Conservation (phyloP, 2,888 invertebrate species). For the Eupithecia exiguata region DNA sequence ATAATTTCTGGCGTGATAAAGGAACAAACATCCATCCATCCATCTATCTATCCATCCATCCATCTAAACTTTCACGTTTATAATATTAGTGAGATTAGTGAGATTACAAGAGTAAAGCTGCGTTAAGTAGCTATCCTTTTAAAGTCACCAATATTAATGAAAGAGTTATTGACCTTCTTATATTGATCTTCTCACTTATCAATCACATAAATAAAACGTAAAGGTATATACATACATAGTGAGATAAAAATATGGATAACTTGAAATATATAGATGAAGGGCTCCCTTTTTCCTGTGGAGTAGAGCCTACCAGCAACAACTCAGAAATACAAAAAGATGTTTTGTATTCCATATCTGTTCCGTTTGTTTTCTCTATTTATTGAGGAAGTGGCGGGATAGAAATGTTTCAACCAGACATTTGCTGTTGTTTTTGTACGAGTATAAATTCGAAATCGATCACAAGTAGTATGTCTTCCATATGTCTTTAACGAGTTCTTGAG, state of each 20-base stretch:
- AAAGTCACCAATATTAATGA: neutral
- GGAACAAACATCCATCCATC: too few species aligned
- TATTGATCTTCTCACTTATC: neutral
- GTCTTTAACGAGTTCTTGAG: neutral
- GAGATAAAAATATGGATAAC: neutral
- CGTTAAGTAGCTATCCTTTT: neutral
- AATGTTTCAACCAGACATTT: constrained; percentile 14
- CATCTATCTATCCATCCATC: too few species aligned
- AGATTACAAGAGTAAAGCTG: neutral
- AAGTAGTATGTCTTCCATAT: neutral
- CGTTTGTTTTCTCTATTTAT: constrained; percentile 25
- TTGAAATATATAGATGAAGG: neutral
- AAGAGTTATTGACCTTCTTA: neutral
- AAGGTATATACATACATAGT: neutral
- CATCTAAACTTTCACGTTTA: too few species aligned
- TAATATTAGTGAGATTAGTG: too few species aligned
- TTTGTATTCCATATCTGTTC: constrained; percentile 20
- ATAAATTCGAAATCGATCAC: constrained; percentile 5
- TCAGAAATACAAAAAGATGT: constrained; percentile 19
- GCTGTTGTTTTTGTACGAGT: constrained; percentile 8
- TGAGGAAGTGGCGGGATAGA: constrained; percentile 16
- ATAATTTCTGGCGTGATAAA: too few species aligned
- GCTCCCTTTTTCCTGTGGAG: constrained; percentile 6
- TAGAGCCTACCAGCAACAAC: constrained; percentile 18
- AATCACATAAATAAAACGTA: neutral